These are phyloP conservation scores for Plebejus melissa DNA, from an alignment of 2,888 invertebrate genomes.

Conservation along the genomic window DNA sequence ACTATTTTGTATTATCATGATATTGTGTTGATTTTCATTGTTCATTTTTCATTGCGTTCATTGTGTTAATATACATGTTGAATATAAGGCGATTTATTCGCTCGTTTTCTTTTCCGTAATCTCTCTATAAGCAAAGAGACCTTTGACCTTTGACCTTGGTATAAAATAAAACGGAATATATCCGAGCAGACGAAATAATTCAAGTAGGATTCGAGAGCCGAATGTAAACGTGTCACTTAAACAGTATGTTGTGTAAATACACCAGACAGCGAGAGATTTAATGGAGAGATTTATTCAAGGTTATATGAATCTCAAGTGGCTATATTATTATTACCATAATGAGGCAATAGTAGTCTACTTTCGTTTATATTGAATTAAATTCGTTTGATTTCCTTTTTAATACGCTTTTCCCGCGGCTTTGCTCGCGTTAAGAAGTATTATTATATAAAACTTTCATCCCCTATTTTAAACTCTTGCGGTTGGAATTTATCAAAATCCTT, in stretches of 20 bases:
- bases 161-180: slow-evolving; percentile 1
- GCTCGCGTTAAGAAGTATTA: too few species aligned
- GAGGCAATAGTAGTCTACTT: not conserved
- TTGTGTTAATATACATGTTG: not conserved
- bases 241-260: not conserved
- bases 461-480: too few species aligned
- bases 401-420: too few species aligned
- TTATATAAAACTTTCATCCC: too few species aligned
- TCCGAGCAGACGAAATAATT: slow-evolving; percentile 4
- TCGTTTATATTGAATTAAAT: not conserved
- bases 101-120: not conserved
- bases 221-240: not conserved
- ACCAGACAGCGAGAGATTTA: slow-evolving; percentile 1
- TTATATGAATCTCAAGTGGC: not conserved
- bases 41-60: too few species aligned
- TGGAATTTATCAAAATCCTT: too few species aligned
- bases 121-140: not conserved
- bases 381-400: not conserved
- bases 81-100: not conserved
- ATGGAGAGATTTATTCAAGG: not conserved
- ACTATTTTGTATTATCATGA: not conserved
- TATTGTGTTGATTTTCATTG: too few species aligned
- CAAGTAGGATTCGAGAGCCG: slow-evolving; percentile 1
- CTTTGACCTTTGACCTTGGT: not conserved
- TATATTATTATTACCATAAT: not conserved